Percentiles rank a stretch among this genome's conserved stretches.
phyloP scores from a whole-genome alignment of 2,888 invertebrate species.

The Oegoconia quadripuncta region DNA sequence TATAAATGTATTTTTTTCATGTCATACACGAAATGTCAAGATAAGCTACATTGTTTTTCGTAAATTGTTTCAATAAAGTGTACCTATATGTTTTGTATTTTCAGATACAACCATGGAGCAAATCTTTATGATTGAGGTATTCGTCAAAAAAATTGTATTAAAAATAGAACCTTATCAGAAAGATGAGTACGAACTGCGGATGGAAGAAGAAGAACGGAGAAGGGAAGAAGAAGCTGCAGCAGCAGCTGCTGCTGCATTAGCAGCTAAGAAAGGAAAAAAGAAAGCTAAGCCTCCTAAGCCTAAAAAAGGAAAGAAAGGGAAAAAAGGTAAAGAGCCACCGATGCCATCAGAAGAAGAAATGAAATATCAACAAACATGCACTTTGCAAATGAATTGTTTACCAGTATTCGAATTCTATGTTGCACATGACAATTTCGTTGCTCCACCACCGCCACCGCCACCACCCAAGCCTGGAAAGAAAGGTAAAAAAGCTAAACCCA shows the following conservation, averaged over 20 bases:
- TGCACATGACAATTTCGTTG: slow-evolving; percentile 69
- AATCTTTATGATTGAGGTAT: slow-evolving; percentile 72
- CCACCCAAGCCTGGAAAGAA: slow-evolving; percentile 34
- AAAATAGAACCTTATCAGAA: slow-evolving; percentile 65
- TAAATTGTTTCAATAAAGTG: no score
- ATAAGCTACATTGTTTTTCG: no score
- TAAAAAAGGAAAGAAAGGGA: slow-evolving; percentile 38
- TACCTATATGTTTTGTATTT: no score
- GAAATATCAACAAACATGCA: slow-evolving; percentile 69
- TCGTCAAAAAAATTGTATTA: slow-evolving; percentile 61
- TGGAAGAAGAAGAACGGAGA: slow-evolving; percentile 55
- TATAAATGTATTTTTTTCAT: no score
- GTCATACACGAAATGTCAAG: no score
- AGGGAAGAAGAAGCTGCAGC: slow-evolving; percentile 56
- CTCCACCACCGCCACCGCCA: slow-evolving; percentile 63
- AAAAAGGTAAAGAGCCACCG: slow-evolving; percentile 63
- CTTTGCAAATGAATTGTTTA: slow-evolving; percentile 63
- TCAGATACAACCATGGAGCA: slow-evolving; percentile 53
- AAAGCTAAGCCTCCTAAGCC: slow-evolving; percentile 23
- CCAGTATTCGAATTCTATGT: slow-evolving; percentile 68
- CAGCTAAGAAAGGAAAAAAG: slow-evolving; percentile 39
- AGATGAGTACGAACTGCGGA: slow-evolving; percentile 62
- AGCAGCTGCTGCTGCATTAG: slow-evolving; percentile 45
- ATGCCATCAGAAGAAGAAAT: slow-evolving; percentile 69
- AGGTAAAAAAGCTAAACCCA: slow-evolving; percentile 37